These are phyloP conservation scores for Strigops habroptila DNA, from an alignment of 2,113 vertebrate species.

Conservation along the genomic window DNA sequence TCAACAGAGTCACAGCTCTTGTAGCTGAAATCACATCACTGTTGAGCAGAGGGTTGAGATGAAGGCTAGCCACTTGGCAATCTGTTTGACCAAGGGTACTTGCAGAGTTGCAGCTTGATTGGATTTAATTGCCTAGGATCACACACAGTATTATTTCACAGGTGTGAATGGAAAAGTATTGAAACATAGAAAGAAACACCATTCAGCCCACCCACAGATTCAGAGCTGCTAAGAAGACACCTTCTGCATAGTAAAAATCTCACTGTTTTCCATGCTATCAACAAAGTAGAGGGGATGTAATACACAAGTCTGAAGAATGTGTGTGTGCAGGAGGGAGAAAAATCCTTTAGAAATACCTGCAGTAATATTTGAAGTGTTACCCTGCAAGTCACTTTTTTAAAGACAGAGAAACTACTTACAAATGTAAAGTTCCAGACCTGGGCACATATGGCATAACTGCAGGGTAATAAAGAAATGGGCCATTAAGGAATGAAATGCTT, in stretches of 20 bases:
- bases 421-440: constrained; percentile 33
- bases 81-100: constrained; percentile 25
- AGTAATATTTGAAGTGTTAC: constrained; percentile 1
- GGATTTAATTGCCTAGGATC: constrained; percentile 56
- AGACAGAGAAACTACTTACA: constrained; percentile 15
- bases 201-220: background rate
- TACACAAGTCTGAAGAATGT: background rate
- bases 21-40: background rate
- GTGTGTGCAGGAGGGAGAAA: background rate
- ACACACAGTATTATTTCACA: constrained; percentile 31
- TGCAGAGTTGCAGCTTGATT: constrained; percentile 38
- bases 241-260: background rate
- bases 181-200: constrained; percentile 25
- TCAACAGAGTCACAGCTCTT: background rate
- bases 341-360: background rate
- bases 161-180: constrained; percentile 31
- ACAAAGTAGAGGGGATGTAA: background rate
- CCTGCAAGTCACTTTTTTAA: background rate
- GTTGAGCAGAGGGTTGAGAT: background rate
- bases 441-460: constrained; percentile 27
- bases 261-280: background rate
- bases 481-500: constrained; percentile 61
- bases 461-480: constrained; percentile 59
- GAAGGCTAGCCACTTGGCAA: background rate
- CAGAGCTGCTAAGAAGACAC: background rate